Base-by-base conservation (phyloP, 2,113 vertebrate genomes). In the Ciconia stormi region DNA sequence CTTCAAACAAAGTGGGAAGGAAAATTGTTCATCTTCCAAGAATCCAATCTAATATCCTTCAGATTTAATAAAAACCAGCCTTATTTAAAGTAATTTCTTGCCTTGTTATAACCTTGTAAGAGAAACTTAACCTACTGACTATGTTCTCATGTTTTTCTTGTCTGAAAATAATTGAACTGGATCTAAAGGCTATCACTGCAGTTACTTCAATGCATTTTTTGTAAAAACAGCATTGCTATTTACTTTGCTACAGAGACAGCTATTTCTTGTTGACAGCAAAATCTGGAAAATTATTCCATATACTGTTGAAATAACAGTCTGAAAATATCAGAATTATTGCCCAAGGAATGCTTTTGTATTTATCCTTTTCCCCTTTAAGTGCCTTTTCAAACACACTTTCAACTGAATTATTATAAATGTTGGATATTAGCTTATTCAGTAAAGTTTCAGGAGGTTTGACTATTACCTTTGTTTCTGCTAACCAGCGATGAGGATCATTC, bases 401-500 rank as follows among this genome's bases (percentile, higher is more conserved):
- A 77, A 19, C 9, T 58, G 44, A 63, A 46, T 15, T n/a, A 87
- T 40, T 56, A 29, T 32, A 80, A 40, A 27, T 22, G 19, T 23
- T 71, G 52, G 11, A 34, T 63, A 84, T 69, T n/a, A 82, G 16
- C 9, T 80, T 53, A 65, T 22, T 76, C 47, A 59, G 27, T 50
- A 84, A 84, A 67, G 84, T 62, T 71, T 30, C 66, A 82, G 32
- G 17, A 93, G n/a, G 40, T 47, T 61, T 87, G 29, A 83, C n/a
- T 58, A 65, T 96, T 98, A 99, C 99, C 99, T 99, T 99, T 92
- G 98, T 99, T 97, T 99, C 99, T 93, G 99, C 99, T 58, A 99
- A 96, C 99, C 99, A 99, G 89, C 97, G 98, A 97, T 99, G 99
- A 93, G 99, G 98, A 89, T 99, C 99, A 93, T 97, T 99, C 89